A percentile compares a stretch with the other conserved stretches of the same genome.
These are phyloP conservation scores for Theocolax elegans DNA, from an alignment of 1,140 invertebrate species.

Conservation along the genomic window DNA sequence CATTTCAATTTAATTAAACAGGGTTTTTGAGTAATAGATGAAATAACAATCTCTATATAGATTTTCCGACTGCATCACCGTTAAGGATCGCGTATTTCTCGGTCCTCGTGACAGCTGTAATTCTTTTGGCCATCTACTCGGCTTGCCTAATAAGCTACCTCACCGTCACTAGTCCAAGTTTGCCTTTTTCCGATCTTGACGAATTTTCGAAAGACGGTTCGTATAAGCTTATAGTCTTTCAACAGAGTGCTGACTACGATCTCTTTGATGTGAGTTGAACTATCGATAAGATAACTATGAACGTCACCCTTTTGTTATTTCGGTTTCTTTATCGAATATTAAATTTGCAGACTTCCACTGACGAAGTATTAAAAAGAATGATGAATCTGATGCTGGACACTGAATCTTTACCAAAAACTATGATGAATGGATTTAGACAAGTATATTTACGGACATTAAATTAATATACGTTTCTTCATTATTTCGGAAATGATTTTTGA, in stretches of 20 bases:
- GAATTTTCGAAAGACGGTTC: slow-evolving; percentile 46
- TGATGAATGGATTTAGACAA: background rate
- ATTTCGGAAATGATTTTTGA: background rate
- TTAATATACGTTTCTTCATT: too few species aligned
- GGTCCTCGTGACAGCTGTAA: slow-evolving; percentile 32
- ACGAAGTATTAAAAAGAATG: background rate
- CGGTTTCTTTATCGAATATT: too few species aligned
- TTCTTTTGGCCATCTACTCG: slow-evolving; percentile 42
- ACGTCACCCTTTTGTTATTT: too few species aligned
- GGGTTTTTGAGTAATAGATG: too few species aligned
- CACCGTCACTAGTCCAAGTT: slow-evolving; percentile 25
- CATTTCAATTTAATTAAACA: too few species aligned
- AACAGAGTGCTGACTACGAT: slow-evolving; percentile 45
- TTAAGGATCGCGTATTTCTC: slow-evolving; percentile 36
- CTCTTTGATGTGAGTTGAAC: slow-evolving; percentile 36
- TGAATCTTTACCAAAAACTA: background rate
- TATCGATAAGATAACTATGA: too few species aligned
- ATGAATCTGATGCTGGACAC: background rate
- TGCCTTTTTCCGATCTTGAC: slow-evolving; percentile 49
- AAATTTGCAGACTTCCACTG: background rate
- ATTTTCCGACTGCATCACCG: slow-evolving; percentile 10
- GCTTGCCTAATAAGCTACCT: slow-evolving; percentile 50
- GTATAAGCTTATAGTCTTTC: slow-evolving; percentile 47
- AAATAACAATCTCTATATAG: too few species aligned
- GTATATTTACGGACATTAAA: background rate